These are phyloP conservation scores for Spermophilus dauricus DNA, from an alignment of 2,113 vertebrate species.

Conservation along the genomic window DNA sequence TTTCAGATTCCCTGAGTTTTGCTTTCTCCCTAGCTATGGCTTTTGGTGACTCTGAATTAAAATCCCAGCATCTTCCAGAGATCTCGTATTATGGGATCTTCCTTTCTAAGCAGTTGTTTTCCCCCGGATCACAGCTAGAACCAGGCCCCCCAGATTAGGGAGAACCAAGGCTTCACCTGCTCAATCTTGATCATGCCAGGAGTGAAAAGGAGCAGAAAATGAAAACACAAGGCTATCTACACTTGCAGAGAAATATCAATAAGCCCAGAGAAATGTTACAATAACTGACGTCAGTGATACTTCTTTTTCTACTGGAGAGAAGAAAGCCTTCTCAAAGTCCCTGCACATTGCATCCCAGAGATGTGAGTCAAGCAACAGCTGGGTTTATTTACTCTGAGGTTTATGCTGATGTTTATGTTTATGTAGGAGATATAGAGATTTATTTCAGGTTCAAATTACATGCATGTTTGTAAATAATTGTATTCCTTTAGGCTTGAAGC, in stretches of 20 bases:
- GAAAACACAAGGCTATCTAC: not conserved
- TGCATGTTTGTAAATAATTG: not conserved
- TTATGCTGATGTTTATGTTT: not conserved
- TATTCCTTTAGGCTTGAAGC: not conserved
- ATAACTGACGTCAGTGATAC: not conserved
- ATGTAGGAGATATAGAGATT: not conserved
- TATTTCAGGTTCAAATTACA: slow-evolving; percentile 38
- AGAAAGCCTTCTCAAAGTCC: not conserved
- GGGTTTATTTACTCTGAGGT: not conserved
- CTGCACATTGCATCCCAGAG: not conserved
- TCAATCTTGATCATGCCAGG: not conserved
- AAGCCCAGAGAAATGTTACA: not conserved
- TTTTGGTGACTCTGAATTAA: slow-evolving; percentile 22
- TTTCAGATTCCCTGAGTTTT: not conserved
- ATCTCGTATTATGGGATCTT: not conserved
- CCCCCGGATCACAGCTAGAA: not conserved
- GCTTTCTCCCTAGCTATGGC: not conserved
- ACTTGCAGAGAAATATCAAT: not conserved
- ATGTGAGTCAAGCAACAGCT: not conserved
- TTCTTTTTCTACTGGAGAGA: not conserved
- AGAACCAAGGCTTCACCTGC: not conserved
- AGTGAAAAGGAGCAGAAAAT: not conserved
- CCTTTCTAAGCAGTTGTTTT: no score
- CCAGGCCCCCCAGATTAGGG: accelerated
- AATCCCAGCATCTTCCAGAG: not conserved